phyloP scores from a whole-genome alignment of 1,140 invertebrate species.

The Tetramorium parvispinum region DNA sequence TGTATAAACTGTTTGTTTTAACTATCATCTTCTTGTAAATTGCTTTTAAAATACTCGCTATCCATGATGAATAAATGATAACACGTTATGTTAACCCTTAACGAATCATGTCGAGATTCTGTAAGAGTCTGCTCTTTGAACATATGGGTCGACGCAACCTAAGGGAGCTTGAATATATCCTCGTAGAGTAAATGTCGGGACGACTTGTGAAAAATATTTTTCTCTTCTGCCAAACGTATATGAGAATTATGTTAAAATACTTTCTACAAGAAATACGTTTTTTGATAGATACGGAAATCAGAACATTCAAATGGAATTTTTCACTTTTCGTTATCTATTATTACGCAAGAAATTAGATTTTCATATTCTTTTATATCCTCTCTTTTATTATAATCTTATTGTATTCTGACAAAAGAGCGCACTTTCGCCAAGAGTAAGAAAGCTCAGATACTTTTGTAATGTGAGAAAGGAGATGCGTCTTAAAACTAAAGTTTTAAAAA shows the following conservation, averaged over 20 bases:
- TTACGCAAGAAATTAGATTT: neutral
- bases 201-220: neutral
- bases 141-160: neutral
- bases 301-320: neutral
- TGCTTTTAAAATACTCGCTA: neutral
- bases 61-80: neutral
- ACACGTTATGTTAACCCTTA: neutral
- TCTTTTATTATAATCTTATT: no score
- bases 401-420: neutral
- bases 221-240: neutral
- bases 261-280: slow-evolving; percentile 8
- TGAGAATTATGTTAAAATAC: slow-evolving; percentile 1
- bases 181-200: neutral
- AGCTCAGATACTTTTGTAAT: neutral
- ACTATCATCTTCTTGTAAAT: neutral
- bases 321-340: neutral
- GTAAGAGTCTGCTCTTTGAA: neutral
- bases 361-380: neutral
- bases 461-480: neutral
- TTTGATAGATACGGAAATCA: neutral
- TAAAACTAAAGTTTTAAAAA: neutral
- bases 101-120: neutral
- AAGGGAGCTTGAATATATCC: neutral
- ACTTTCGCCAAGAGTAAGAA: neutral
- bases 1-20: neutral